These are phyloP conservation scores for Enhydra lutris DNA, from an alignment of 2,113 vertebrate species.

Conservation along the genomic window DNA sequence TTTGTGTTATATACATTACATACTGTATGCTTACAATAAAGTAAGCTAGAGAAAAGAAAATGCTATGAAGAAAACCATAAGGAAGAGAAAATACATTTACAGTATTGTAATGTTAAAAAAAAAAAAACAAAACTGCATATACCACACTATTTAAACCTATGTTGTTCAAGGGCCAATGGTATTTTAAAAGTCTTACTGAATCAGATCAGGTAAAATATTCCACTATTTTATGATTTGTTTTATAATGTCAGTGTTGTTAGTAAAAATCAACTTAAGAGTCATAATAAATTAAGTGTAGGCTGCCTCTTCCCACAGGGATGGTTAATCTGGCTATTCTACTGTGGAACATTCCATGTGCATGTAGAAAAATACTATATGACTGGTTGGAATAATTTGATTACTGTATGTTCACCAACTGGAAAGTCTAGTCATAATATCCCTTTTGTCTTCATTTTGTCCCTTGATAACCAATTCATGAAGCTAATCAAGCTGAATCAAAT, in stretches of 20 bases:
- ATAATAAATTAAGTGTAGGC: neutral
- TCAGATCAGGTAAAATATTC: conserved; percentile 7
- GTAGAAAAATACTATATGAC: conserved; percentile 25
- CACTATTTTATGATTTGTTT: conserved; percentile 21
- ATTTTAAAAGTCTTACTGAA: neutral
- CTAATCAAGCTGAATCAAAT: conserved; percentile 46
- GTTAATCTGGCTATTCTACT: conserved; percentile 52
- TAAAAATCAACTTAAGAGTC: neutral
- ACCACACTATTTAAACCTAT: neutral
- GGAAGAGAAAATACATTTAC: neutral
- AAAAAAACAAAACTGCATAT: neutral
- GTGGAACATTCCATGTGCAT: neutral
- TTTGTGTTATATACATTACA: neutral
- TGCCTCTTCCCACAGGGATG: neutral
- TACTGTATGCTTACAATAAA: neutral
- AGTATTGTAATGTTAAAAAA: neutral
- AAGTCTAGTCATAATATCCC: conserved; percentile 48
- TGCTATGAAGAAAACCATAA: neutral
- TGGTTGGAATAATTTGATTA: conserved; percentile 66
- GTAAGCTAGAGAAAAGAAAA: neutral
- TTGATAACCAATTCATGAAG: conserved; percentile 60
- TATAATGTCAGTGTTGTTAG: neutral
- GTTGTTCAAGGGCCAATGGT: neutral
- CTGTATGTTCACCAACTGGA: conserved; percentile 50
- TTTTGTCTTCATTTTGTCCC: conserved; percentile 64